These are phyloP conservation scores for Pygmarrhopalites habei DNA, from an alignment of 1,140 invertebrate genomes.

Conservation along the genomic window DNA sequence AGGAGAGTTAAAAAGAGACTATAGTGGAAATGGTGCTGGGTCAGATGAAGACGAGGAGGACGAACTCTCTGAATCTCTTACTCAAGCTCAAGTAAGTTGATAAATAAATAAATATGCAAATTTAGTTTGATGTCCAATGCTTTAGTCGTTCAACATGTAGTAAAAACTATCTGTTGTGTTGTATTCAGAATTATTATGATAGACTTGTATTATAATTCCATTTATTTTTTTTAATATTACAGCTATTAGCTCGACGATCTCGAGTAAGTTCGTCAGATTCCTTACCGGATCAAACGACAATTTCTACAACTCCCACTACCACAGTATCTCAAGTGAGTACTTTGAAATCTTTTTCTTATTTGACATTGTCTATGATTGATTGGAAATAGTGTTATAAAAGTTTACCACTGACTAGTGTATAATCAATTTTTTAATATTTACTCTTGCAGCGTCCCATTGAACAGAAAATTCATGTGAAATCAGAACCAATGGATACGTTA, in stretches of 20 bases:
- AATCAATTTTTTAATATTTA: background rate
- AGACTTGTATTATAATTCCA: background rate
- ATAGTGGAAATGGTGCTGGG: conserved; percentile 46
- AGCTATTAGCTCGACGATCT: conserved; percentile 25
- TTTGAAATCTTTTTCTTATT: background rate
- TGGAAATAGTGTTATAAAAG: too few species aligned
- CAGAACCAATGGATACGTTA: conserved; percentile 21
- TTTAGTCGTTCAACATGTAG: too few species aligned
- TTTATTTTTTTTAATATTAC: background rate
- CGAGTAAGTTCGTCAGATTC: conserved; percentile 26
- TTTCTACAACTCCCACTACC: conserved; percentile 10
- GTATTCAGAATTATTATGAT: too few species aligned
- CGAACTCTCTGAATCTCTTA: conserved; percentile 42
- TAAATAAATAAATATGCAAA: background rate
- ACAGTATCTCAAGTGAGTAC: conserved; percentile 18
- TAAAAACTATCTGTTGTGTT: too few species aligned
- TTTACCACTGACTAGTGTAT: too few species aligned
- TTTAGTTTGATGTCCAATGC: too few species aligned
- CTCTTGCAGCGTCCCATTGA: conserved; percentile 28
- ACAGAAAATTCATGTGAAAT: conserved; percentile 33
- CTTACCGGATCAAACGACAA: conserved; percentile 3
- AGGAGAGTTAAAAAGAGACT: conserved; percentile 70
- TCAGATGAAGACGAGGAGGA: conserved; percentile 49
- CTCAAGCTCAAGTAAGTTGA: conserved; percentile 27
- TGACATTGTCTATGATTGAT: too few species aligned